phyloP scores from a whole-genome alignment of 2,113 vertebrate species.

The Oncorhynchus nerka region DNA sequence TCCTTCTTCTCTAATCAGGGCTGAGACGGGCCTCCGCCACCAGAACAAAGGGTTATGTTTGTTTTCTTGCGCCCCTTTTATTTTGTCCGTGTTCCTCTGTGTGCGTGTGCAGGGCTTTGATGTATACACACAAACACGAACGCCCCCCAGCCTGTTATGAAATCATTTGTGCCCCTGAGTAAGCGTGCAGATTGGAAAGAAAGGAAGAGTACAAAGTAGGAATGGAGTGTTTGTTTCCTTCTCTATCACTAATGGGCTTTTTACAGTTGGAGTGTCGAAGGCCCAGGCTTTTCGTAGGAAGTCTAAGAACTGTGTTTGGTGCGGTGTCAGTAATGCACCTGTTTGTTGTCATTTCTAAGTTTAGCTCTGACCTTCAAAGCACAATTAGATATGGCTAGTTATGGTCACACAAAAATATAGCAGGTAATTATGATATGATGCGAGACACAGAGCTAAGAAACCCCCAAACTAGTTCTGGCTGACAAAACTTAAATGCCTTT shows the following conservation, averaged over 20 bases:
- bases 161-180: slow-evolving; percentile 16
- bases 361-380: slow-evolving; percentile 22
- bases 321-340: neutral
- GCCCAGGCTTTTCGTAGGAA: slow-evolving; percentile 22
- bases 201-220: slow-evolving; percentile 34
- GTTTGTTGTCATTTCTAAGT: slow-evolving; percentile 22
- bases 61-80: slow-evolving; percentile 62
- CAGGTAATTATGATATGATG: neutral
- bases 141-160: slow-evolving; percentile 6
- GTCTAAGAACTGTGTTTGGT: slow-evolving; percentile 5
- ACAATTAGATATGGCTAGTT: too few relatives aligned
- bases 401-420: too few relatives aligned
- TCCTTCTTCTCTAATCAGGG: slow-evolving; percentile 64
- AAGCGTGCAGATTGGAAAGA: slow-evolving; percentile 22
- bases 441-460: neutral
- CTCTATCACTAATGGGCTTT: slow-evolving; percentile 44
- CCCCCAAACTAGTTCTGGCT: neutral
- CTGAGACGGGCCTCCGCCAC: slow-evolving; percentile 28
- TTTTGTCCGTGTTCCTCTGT: slow-evolving; percentile 57
- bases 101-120: slow-evolving; percentile 63
- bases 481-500: slow-evolving; percentile 6
- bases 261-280: slow-evolving; percentile 6
- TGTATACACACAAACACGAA: slow-evolving; percentile 51
- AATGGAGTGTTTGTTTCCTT: slow-evolving; percentile 50
- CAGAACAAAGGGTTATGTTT: slow-evolving; percentile 70